Evolutionary conservation across 2,888 invertebrate species (phyloP), one percentile per base, ranked within the genome.

Genomic region (Teinopalpus imperialis): DNA sequence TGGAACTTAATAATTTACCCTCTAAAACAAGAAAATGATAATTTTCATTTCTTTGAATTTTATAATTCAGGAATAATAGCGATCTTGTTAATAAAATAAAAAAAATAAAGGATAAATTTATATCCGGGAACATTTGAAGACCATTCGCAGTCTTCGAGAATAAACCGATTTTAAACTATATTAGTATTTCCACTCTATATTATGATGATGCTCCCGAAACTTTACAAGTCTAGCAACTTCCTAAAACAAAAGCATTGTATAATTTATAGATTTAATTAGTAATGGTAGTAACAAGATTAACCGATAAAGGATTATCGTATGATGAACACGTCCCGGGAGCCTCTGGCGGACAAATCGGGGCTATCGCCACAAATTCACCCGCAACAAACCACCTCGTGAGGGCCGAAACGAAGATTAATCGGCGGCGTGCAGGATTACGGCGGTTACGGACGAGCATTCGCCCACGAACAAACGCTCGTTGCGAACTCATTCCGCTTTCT

Each of bases 351-450:
- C 77, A 80, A 79, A 80, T 80, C 74, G 74, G 69, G 69, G 73
- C 74, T 66, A 74, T 76, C 72, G 75, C 81, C 81, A 75, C 81
- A 78, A 81, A 81, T 82, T 78, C 72, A 75, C 78, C 80, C 76
- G 69, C 72, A 80, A 76, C 80, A 77, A 75, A 79, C 78, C 77
- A 77, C 76, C 81, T 76, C 80, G 76, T 76, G 76, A 78, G 77
- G 74, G 30, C 34, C 31, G 26, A 45, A 79, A 80, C 78, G 76
- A 80, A 80, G 79, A 80, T 80, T 79, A 79, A 80, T 80, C 70
- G 76, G 61, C 68, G 74, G 71, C 68, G 64, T 69, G 69, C 76
- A 68, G 74, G 74, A 77, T 79, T 78, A 78, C 74, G 66, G 68
- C 69, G 70, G 74, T 71, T 70, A 68, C 64, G 72, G 31, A 69